Conservation (phyloP, 1,140 invertebrate species). For the Cryptotermes secundus region DNA sequence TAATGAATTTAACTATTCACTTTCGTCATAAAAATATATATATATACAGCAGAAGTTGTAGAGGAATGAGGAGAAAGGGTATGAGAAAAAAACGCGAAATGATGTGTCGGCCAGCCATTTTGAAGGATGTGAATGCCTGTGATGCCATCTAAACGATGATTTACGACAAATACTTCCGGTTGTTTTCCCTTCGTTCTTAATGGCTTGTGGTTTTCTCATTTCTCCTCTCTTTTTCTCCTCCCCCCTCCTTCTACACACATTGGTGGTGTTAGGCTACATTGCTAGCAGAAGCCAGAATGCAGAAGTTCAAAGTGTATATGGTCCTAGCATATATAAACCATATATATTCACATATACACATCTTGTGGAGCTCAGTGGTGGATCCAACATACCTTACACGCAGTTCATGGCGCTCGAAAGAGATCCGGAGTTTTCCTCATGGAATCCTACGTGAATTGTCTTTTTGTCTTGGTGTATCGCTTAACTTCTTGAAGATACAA, state of each 20-base stretch:
- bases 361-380: neutral
- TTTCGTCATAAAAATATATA: constrained; percentile 1
- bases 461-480: too few relatives aligned
- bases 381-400: neutral
- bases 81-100: constrained; percentile 11
- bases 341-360: neutral
- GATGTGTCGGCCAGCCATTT: constrained; percentile 13
- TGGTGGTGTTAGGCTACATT: neutral
- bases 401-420: neutral
- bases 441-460: too few relatives aligned
- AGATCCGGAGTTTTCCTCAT: neutral
- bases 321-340: constrained; percentile 1
- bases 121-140: constrained; percentile 15
- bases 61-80: neutral
- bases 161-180: constrained; percentile 19
- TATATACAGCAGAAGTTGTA: neutral
- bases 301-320: neutral
- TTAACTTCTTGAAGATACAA: too few relatives aligned
- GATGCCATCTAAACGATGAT: constrained; percentile 11
- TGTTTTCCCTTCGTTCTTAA: neutral
- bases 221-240: neutral
- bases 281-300: neutral
- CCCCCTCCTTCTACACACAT: neutral
- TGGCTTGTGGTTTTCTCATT: constrained; percentile 17
- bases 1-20: neutral